Evolutionary conservation across 2,888 invertebrate species (phyloP).

Genomic region (Enoplolaimus lenunculus): DNA sequence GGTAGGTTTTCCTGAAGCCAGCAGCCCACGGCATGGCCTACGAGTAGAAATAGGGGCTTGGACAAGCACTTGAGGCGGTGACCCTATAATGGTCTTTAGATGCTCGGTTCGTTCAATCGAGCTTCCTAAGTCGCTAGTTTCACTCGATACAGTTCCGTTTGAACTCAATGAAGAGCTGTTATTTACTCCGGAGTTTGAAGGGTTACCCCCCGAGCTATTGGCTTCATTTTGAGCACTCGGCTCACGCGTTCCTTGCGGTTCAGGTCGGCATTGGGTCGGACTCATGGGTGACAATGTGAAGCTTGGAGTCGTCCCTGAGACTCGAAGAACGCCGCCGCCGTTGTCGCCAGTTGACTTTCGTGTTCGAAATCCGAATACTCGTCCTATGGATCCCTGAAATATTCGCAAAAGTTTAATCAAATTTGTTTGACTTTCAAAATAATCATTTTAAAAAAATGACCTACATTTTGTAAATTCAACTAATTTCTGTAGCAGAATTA

Average conservation of each 20-base stretch:
- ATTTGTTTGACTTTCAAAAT: no score
- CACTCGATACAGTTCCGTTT: slow-evolving; percentile 20
- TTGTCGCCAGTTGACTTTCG: neutral
- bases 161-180: slow-evolving; percentile 1
- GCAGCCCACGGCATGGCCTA: no score
- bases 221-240: neutral
- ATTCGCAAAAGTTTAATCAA: neutral
- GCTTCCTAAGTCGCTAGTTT: slow-evolving; percentile 25
- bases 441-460: no score
- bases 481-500: no score
- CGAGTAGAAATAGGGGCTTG: slow-evolving; percentile 20
- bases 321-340: neutral
- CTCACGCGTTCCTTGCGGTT: neutral
- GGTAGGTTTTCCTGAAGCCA: neutral
- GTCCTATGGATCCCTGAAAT: slow-evolving; percentile 23
- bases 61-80: slow-evolving; percentile 19
- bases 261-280: neutral
- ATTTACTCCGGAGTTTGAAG: neutral
- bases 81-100: slow-evolving; percentile 22
- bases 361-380: slow-evolving; percentile 19
- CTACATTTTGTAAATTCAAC: no score
- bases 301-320: neutral
- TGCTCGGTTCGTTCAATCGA: slow-evolving; percentile 24
- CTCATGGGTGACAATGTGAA: neutral
- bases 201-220: neutral